phyloP scores from a whole-genome alignment of 2,888 invertebrate genomes.

The Lasioglossum zephyrum region DNA sequence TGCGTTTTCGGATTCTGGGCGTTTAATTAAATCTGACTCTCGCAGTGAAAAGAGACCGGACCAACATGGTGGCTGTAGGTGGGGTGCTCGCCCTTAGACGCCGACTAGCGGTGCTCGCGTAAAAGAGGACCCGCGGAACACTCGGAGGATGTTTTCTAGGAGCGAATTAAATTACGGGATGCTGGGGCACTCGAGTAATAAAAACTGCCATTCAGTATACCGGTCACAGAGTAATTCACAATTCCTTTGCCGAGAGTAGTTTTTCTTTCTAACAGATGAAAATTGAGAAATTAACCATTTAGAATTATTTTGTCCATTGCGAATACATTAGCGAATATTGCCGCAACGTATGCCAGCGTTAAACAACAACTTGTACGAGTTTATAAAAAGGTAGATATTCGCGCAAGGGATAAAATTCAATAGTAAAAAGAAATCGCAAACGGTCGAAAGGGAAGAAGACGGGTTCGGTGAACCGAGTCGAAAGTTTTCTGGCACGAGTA shows the following conservation, averaged over 20 bases:
- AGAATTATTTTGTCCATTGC: background rate
- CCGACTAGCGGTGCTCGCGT: constrained; percentile 7
- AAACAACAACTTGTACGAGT: too few relatives aligned
- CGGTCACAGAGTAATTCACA: background rate
- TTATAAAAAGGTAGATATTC: background rate
- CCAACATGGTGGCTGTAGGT: constrained; percentile 4
- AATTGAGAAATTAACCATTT: background rate
- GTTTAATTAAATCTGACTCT: constrained; percentile 65
- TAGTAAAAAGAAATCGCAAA: background rate
- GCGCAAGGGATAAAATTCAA: background rate
- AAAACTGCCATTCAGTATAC: background rate
- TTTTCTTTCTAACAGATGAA: background rate
- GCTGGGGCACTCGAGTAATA: background rate
- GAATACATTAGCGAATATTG: too few relatives aligned
- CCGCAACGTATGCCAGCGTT: too few relatives aligned
- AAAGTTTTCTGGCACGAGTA: background rate
- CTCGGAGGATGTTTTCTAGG: constrained; percentile 46
- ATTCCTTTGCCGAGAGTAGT: background rate
- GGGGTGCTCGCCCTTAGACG: constrained; percentile 8
- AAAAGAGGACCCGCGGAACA: constrained; percentile 24
- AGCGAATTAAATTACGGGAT: constrained; percentile 38
- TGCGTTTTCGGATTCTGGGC: constrained; percentile 32
- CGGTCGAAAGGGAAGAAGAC: background rate
- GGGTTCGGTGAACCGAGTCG: background rate
- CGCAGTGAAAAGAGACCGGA: constrained; percentile 35